These are phyloP conservation scores for Pachyrhynchus sulphureomaculatus DNA, from an alignment of 1,140 invertebrate genomes.

Conservation along the genomic window DNA sequence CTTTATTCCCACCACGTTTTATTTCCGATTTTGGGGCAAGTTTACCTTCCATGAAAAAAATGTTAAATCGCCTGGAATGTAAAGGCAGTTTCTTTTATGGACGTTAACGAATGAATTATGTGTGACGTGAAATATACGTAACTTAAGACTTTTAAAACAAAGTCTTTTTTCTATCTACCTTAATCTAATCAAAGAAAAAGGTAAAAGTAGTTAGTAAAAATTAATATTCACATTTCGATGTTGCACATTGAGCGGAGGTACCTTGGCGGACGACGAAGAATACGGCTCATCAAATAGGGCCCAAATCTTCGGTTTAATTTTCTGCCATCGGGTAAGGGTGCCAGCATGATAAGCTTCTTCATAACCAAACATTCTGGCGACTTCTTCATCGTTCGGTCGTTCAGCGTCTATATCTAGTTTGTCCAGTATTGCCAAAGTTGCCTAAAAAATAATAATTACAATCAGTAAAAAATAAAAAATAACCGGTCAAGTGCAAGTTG, in stretches of 20 bases:
- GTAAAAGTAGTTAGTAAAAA: constrained; percentile 39
- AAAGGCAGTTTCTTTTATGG: too few species aligned
- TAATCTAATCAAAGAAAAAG: background rate
- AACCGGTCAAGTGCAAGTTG: too few species aligned
- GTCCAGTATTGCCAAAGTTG: constrained; percentile 94
- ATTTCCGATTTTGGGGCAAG: too few species aligned
- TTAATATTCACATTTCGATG: constrained; percentile 47
- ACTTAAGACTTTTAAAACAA: too few species aligned
- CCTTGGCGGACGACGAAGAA: constrained; percentile 94
- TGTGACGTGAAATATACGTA: too few species aligned
- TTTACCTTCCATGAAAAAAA: too few species aligned
- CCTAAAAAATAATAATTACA: constrained; percentile 59
- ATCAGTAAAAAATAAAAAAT: too few species aligned
- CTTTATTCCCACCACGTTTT: too few species aligned
- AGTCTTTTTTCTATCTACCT: background rate
- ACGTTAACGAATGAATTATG: too few species aligned
- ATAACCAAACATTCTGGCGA: constrained; percentile 96
- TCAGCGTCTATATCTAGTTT: constrained; percentile 94
- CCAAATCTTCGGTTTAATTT: constrained; percentile 96
- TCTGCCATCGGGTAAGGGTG: constrained; percentile 87
- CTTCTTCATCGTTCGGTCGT: constrained; percentile 94
- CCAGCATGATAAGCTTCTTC: constrained; percentile 92
- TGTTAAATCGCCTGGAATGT: too few species aligned
- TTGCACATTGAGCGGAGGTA: constrained; percentile 54
- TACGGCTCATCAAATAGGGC: constrained; percentile 98